Percentiles rank a stretch among this genome's conserved stretches.
Conservation (phyloP, 2,113 vertebrate species). For the Centropus bengalensis region DNA sequence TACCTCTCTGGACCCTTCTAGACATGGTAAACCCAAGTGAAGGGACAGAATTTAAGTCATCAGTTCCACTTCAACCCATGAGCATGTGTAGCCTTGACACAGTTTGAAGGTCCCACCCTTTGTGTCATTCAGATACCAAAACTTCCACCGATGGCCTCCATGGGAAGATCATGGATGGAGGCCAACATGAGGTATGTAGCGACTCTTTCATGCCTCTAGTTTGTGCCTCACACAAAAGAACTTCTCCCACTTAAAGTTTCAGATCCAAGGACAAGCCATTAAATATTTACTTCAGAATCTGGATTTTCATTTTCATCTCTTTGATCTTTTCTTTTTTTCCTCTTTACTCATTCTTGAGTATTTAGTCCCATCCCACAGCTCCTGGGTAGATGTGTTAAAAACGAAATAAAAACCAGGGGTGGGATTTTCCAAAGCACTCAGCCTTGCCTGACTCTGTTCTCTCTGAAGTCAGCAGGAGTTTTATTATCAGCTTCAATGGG, state of each 20-base stretch:
- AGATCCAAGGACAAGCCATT: background rate
- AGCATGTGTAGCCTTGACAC: background rate
- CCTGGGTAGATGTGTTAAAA: slow-evolving; percentile 29
- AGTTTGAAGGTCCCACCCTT: background rate
- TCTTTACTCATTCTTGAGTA: slow-evolving; percentile 17
- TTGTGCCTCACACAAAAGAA: background rate
- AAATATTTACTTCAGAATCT: slow-evolving; percentile 9
- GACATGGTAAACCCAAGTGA: background rate
- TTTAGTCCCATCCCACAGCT: slow-evolving; percentile 36
- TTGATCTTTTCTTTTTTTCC: slow-evolving; percentile 20
- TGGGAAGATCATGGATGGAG: background rate
- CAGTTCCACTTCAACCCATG: background rate
- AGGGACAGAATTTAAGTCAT: background rate
- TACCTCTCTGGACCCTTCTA: background rate
- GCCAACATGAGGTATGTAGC: accelerated
- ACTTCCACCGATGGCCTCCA: background rate
- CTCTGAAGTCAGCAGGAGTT: slow-evolving; percentile 68
- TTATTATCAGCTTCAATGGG: slow-evolving; percentile 54
- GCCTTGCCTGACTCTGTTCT: background rate
- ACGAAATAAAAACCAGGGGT: slow-evolving; percentile 53
- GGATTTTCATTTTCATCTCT: slow-evolving; percentile 1
- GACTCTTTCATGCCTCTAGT: background rate
- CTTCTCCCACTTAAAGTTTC: background rate
- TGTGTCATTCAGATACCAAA: background rate
- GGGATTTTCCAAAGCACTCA: slow-evolving; percentile 62